Percentiles rank a stretch among this genome's conserved stretches.
phyloP scores from a whole-genome alignment of 1,140 invertebrate species.

The Linepithema humile region DNA sequence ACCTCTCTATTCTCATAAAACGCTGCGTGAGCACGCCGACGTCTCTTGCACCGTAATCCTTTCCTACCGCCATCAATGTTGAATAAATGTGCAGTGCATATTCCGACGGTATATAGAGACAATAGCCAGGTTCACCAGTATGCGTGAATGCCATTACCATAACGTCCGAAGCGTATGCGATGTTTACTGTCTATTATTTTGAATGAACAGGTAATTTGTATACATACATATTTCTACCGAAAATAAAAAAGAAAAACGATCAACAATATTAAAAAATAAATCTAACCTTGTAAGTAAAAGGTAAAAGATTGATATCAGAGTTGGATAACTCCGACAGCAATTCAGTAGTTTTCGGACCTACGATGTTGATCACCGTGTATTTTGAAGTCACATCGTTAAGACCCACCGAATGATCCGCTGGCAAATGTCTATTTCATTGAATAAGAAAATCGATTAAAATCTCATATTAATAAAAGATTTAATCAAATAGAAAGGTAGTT shows the following conservation, averaged over 20 bases:
- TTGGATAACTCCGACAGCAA: conserved; percentile 91
- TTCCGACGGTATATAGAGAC: conserved; percentile 91
- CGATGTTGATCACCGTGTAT: conserved; percentile 93
- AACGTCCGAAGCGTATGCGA: conserved; percentile 91
- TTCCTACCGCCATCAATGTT: conserved; percentile 86
- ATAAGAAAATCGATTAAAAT: conserved; percentile 25
- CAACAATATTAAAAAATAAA: background rate
- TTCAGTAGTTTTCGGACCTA: conserved; percentile 91
- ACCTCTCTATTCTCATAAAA: conserved; percentile 88
- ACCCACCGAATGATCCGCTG: conserved; percentile 87
- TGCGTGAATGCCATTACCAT: conserved; percentile 93
- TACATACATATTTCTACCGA: background rate
- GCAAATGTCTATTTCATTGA: conserved; percentile 84
- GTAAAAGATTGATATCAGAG: conserved; percentile 88
- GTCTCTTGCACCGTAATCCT: conserved; percentile 89
- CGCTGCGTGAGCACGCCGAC: conserved; percentile 91
- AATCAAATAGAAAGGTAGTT: too few species aligned
- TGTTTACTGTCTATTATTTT: conserved; percentile 86
- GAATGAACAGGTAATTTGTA: background rate
- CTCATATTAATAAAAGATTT: background rate
- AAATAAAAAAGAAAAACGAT: background rate
- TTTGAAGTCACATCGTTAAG: conserved; percentile 92
- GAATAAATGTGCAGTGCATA: conserved; percentile 93
- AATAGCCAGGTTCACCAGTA: conserved; percentile 93
- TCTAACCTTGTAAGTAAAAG: conserved; percentile 90